A percentile compares a stretch with the other conserved stretches of the same genome.
These are phyloP conservation scores for Apeira syringaria DNA, from an alignment of 2,888 invertebrate genomes.

Conservation along the genomic window DNA sequence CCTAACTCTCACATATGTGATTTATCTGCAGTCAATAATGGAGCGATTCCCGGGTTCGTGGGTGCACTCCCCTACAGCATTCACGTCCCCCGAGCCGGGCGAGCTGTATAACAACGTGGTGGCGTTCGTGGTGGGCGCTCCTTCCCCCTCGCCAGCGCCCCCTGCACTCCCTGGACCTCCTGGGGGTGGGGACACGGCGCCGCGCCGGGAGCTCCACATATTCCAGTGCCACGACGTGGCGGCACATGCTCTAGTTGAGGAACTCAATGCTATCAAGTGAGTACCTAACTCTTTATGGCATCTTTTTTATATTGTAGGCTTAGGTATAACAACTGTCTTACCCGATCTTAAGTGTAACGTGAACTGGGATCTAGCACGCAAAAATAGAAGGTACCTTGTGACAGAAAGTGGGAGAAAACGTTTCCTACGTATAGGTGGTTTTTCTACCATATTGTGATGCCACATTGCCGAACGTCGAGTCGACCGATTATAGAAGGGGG, in stretches of 20 bases:
- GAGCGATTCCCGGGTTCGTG: conserved; percentile 97
- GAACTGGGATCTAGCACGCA: no score
- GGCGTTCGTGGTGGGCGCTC: conserved; percentile 95
- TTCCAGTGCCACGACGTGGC: conserved; percentile 92
- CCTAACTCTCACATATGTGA: no score
- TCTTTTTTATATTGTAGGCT: no score
- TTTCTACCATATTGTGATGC: no score
- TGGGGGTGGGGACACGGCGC: conserved; percentile 32
- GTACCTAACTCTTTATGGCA: no score
- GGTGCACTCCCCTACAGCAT: conserved; percentile 98
- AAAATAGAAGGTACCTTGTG: no score
- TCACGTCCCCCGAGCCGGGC: conserved; percentile 96
- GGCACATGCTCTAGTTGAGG: conserved; percentile 91
- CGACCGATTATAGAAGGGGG: no score
- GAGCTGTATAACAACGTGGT: conserved; percentile 99
- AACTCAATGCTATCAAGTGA: conserved; percentile 88
- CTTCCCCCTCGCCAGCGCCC: conserved; percentile 43
- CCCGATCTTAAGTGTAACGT: no score
- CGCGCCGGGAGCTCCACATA: conserved; percentile 97
- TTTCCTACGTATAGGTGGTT: no score
- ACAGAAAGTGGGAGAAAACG: no score
- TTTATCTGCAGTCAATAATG: conserved; percentile 92
- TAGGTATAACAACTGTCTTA: no score
- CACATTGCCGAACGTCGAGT: no score
- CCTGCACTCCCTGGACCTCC: conserved; percentile 42